phyloP scores from a whole-genome alignment of 2,113 vertebrate genomes.

The Pleuronectes platessa region DNA sequence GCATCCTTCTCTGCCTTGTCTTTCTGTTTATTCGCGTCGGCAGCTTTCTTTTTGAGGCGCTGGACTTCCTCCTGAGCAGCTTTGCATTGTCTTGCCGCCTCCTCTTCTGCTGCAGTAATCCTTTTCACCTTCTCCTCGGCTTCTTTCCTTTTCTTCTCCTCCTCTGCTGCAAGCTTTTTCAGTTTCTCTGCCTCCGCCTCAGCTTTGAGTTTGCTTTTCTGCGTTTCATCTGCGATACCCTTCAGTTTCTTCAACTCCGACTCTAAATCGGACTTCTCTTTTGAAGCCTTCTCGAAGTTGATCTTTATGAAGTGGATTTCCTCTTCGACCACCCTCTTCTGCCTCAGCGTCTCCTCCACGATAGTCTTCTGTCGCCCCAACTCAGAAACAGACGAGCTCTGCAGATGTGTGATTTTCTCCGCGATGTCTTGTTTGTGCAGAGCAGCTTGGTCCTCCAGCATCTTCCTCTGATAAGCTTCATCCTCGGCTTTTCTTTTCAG shows the following conservation, averaged over 20 bases:
- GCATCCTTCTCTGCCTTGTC: slow-evolving; percentile 90
- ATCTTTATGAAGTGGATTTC: slow-evolving; percentile 91
- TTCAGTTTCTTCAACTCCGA: slow-evolving; percentile 90
- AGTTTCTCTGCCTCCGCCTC: slow-evolving; percentile 89
- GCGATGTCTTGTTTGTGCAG: slow-evolving; percentile 94
- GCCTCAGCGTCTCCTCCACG: slow-evolving; percentile 90
- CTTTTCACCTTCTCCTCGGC: slow-evolving; percentile 92
- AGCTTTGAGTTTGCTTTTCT: slow-evolving; percentile 89
- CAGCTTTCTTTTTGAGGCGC: slow-evolving; percentile 87
- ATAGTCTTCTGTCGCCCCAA: slow-evolving; percentile 89
- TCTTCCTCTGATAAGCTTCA: slow-evolving; percentile 92
- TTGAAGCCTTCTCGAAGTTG: slow-evolving; percentile 90
- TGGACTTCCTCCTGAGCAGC: slow-evolving; percentile 91
- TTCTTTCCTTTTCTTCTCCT: slow-evolving; percentile 89
- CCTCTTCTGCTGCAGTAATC: slow-evolving; percentile 90
- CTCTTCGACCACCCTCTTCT: slow-evolving; percentile 92
- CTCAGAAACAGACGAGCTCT: slow-evolving; percentile 88
- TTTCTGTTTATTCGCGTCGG: slow-evolving; percentile 88
- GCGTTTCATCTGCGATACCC: slow-evolving; percentile 85
- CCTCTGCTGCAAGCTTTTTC: slow-evolving; percentile 86
- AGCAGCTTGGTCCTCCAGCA: slow-evolving; percentile 92
- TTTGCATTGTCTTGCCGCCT: slow-evolving; percentile 89
- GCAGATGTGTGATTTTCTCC: slow-evolving; percentile 90
- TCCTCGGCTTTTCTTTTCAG: slow-evolving; percentile 93
- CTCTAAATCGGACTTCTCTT: slow-evolving; percentile 90